Evolutionary conservation across 2,113 vertebrate species (phyloP), one percentile per base, ranked within the genome.

Genomic region (Tupaia tana): DNA sequence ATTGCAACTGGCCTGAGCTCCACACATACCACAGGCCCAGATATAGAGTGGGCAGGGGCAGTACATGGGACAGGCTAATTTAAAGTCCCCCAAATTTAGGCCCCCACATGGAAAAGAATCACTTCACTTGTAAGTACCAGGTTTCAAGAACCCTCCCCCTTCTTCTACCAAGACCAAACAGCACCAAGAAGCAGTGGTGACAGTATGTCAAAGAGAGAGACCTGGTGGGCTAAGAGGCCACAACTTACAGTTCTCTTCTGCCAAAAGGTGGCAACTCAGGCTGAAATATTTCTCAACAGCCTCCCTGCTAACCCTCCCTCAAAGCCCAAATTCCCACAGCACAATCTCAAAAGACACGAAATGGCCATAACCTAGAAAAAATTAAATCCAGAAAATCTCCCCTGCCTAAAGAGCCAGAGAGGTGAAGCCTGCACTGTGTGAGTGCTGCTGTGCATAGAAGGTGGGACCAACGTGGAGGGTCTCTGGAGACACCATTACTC

Each of bases 291-390:
- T 63, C 80, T 77, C 63, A 90, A n/a, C 18, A 64, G 70, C 56
- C 84, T 91, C 94, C 84, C 79, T 79, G 31, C 74, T 75, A 71
- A 86, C 94, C 84, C 90, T 78, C 90, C 87, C 77, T 52, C 81
- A 61, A 82, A 75, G 74, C 74, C 87, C 64, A 61, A 91, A 95
- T 64, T 82, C 86, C 80, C 95, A 95, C 83, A 92, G 91, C 93
- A 95, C 96, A 95, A 94, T 93, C 86, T 86, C 90, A 92, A 87
- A 94, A 94, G 92, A 97, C 92, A 98, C 59, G 97, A 97, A 97
- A 96, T 18, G 29, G 89, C 89, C 56, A 13, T 78, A 96, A 96
- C 86, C 94, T 97, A 91, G 85, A 97, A 98, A 97, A 95, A 82
- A 1, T 25, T 87, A 86, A 97, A 88, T 80, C 7, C 16, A 24